Conservation (phyloP, 2,888 invertebrate genomes). For the Dolichopus griseipennis region DNA sequence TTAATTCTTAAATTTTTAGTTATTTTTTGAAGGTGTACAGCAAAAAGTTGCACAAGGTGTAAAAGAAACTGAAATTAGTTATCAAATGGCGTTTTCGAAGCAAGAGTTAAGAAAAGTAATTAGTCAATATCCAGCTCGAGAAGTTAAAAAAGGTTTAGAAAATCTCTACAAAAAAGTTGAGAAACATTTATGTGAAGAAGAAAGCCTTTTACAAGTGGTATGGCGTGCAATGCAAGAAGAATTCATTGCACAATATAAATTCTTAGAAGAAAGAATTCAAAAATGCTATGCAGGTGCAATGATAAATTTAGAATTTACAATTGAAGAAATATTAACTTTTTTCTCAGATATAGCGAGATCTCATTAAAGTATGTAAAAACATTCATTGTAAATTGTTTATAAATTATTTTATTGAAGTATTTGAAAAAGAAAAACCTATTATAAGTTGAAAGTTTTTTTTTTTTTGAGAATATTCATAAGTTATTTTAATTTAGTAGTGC, state of each 20-base stretch:
- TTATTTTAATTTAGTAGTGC: not conserved
- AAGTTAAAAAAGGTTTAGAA: slow-evolving; percentile 89
- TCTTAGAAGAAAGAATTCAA: slow-evolving; percentile 84
- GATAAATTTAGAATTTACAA: slow-evolving; percentile 87
- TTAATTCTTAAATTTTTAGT: slow-evolving; percentile 47
- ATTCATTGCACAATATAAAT: slow-evolving; percentile 92
- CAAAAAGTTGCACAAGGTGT: slow-evolving; percentile 88
- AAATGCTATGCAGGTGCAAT: slow-evolving; percentile 94
- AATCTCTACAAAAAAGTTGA: slow-evolving; percentile 92
- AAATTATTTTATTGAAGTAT: not conserved
- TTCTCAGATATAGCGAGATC: slow-evolving; percentile 97
- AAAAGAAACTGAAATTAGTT: slow-evolving; percentile 94
- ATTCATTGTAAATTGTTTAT: too few species aligned
- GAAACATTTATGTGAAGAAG: slow-evolving; percentile 92
- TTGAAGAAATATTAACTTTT: slow-evolving; percentile 88
- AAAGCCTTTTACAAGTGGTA: slow-evolving; percentile 87
- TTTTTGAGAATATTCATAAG: not conserved
- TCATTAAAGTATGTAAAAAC: slow-evolving; percentile 51
- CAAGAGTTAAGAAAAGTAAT: slow-evolving; percentile 92
- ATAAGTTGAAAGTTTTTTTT: not conserved
- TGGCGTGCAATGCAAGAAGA: slow-evolving; percentile 99
- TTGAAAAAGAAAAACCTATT: not conserved
- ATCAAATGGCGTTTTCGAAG: slow-evolving; percentile 94
- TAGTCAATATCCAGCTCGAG: slow-evolving; percentile 83
- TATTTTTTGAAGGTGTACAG: slow-evolving; percentile 95